Percentiles rank a stretch among this genome's conserved stretches.
phyloP scores from a whole-genome alignment of 1,140 invertebrate genomes.

The Nasonia giraulti region DNA sequence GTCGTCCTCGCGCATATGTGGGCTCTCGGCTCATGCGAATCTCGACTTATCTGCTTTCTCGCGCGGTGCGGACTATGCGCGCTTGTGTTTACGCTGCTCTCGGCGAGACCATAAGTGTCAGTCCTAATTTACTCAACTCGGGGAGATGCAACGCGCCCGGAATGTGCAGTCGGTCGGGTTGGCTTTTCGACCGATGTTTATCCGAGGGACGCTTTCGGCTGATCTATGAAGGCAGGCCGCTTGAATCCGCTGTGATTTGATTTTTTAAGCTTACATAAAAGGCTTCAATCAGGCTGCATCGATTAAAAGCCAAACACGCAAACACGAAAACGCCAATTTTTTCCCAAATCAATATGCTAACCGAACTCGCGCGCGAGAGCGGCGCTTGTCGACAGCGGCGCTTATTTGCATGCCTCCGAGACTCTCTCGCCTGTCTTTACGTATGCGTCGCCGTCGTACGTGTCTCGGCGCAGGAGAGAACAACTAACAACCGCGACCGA shows the following conservation, averaged over 20 bases:
- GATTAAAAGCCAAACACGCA: slow-evolving; percentile 7
- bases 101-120: slow-evolving; percentile 20
- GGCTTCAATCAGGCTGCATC: neutral
- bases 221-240: no score
- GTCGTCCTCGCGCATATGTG: neutral
- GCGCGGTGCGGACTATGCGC: neutral
- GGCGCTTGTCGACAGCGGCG: slow-evolving; percentile 5
- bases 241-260: neutral
- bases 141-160: neutral
- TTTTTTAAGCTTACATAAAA: neutral
- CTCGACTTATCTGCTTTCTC: neutral
- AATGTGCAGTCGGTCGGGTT: neutral
- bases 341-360: neutral
- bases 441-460: slow-evolving; percentile 18
- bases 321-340: neutral
- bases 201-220: neutral
- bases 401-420: slow-evolving; percentile 33
- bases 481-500: neutral
- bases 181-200: neutral
- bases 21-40: neutral
- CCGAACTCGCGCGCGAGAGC: neutral
- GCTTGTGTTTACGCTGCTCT: neutral
- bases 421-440: neutral
- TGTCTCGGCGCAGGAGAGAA: neutral
- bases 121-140: slow-evolving; percentile 20